Conservation (phyloP, 2,113 vertebrate genomes). For the Zosterops borbonicus region DNA sequence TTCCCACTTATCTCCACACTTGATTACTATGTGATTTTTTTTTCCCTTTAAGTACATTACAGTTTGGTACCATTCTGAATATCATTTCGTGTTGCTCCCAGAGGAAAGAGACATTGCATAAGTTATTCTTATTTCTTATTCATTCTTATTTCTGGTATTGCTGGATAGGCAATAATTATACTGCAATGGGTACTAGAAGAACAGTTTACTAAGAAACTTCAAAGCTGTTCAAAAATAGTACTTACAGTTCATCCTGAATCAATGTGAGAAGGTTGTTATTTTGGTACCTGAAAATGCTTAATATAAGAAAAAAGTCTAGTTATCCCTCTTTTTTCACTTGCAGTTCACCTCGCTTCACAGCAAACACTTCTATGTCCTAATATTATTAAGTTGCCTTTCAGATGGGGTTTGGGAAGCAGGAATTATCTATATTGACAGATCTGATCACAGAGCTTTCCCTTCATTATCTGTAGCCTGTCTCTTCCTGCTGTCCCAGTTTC, state of each 20-base stretch:
- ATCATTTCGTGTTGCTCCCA: background rate
- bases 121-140: slow-evolving; percentile 1
- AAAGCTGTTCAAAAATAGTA: background rate
- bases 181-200: background rate
- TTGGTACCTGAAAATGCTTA: background rate
- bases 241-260: background rate
- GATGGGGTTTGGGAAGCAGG: background rate
- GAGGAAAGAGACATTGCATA: background rate
- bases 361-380: background rate
- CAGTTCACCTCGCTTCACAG: background rate
- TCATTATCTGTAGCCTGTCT: background rate
- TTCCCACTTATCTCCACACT: background rate
- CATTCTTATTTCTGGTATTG: slow-evolving; percentile 27
- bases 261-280: background rate
- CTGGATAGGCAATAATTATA: slow-evolving; percentile 34
- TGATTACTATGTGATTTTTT: background rate
- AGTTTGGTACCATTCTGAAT: background rate
- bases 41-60: background rate
- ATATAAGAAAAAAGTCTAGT: background rate
- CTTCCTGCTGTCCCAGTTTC: background rate
- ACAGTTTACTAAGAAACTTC: slow-evolving; percentile 9
- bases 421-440: background rate
- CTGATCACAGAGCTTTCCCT: background rate
- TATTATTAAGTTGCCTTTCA: background rate
- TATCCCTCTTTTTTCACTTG: background rate